Base-by-base conservation (phyloP, 2,888 invertebrate species). In the Dasysyrphus albostriatus region DNA sequence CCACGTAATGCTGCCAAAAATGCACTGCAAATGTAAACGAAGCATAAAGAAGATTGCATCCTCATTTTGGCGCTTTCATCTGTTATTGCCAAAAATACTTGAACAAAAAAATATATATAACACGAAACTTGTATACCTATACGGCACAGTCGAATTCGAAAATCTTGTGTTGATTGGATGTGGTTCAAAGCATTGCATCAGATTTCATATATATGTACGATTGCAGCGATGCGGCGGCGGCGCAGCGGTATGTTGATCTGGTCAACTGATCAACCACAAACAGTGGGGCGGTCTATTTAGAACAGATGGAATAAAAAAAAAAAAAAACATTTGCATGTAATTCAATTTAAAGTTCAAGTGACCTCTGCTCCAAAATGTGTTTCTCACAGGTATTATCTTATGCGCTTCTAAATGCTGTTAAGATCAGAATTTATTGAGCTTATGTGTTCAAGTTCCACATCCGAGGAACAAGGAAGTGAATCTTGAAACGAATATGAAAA, bases 51-150 rank as follows among this genome's bases (percentile, higher is more conserved):
- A 51, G 79, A 75, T 58, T 69, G 79, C 79, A 83, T 83, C 83
- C 83, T 65, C 75, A 72, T 83, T 83, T 75, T 79, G 65, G 75
- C 75, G 79, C 83, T 83, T 83, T 80, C 80, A 84, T 84, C 67
- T 72, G 75, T 75, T 80, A 76, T 59, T 73, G 49, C 39, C 54
- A 12, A 69, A 78, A 72, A 70, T 19, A 49, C 54, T 24, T 61
- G 19, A 37, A 58, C 24, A 51, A 6, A n/a, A 56, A 47, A 24
- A 69, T 10, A 63, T 74, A 7, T 65, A 63, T 72, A 72, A 72
- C 76, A 80, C 76, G 67, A 84, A 75, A 76, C 83, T 80, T 79
- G 47, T 44, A 24, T 8, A 24, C 24, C n/a, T n/a, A 47, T 54
- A 44, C 29, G 34, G 77, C 59, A 73, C 9, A 19, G 58, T 44